Conservation (phyloP, 2,888 invertebrate species). For the Melanargia galathea region DNA sequence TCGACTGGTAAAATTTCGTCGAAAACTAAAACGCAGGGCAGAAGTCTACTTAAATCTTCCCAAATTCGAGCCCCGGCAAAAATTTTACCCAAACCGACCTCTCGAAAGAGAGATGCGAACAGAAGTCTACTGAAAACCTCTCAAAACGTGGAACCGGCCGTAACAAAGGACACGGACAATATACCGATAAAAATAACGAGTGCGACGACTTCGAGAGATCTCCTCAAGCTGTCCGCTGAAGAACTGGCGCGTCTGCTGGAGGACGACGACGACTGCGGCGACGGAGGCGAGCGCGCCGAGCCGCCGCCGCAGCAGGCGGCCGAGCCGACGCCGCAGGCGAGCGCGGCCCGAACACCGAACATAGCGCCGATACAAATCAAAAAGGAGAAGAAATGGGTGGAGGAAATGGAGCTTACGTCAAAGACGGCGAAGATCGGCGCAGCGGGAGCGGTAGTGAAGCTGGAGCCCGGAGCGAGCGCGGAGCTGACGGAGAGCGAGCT, state of each 20-base stretch:
- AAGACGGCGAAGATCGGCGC: too few species aligned
- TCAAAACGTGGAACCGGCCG: background rate
- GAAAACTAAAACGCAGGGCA: background rate
- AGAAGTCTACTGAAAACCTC: background rate
- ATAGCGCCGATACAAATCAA: slow-evolving; percentile 1
- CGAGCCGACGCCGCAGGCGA: background rate
- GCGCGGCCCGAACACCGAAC: too few species aligned
- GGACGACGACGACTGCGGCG: background rate
- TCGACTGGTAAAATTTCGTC: background rate
- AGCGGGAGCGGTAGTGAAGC: background rate
- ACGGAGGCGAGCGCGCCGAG: background rate
- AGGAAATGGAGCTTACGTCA: background rate
- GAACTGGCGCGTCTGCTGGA: slow-evolving; percentile 1
- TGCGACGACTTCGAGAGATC: background rate
- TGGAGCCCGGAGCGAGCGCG: background rate
- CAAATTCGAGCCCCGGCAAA: background rate
- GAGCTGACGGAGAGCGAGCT: background rate
- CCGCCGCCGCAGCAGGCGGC: background rate
- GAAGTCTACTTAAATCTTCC: background rate
- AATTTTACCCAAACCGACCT: background rate
- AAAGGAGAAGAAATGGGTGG: background rate
- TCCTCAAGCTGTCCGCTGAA: background rate
- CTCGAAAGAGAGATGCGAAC: background rate
- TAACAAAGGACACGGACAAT: background rate
- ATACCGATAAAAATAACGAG: slow-evolving; percentile 1